These are phyloP conservation scores for Apoda limacodes DNA, from an alignment of 2,888 invertebrate species.

Conservation along the genomic window DNA sequence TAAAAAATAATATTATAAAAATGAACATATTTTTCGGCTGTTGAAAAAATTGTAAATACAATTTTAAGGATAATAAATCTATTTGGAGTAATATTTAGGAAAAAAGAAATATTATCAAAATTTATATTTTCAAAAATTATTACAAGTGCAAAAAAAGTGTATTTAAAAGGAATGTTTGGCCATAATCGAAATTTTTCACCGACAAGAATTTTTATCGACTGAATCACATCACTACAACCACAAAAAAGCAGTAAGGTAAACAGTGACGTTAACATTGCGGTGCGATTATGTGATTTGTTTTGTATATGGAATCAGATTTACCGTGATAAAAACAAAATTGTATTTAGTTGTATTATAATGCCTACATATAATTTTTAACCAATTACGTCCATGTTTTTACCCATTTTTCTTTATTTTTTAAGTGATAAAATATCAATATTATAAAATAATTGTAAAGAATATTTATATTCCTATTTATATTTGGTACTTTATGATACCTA, in stretches of 20 bases:
- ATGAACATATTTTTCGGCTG: slow-evolving; percentile 71
- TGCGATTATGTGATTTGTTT: slow-evolving; percentile 52
- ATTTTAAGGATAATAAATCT: slow-evolving; percentile 69
- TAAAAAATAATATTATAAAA: slow-evolving; percentile 66
- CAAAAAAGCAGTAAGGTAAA: slow-evolving; percentile 60
- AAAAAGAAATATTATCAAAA: slow-evolving; percentile 63
- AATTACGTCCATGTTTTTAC: no score
- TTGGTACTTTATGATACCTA: slow-evolving; percentile 20
- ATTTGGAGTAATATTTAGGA: slow-evolving; percentile 71
- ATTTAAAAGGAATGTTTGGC: slow-evolving; percentile 65
- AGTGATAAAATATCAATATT: slow-evolving; percentile 11
- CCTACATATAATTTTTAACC: no score
- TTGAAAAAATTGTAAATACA: slow-evolving; percentile 71
- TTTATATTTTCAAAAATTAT: slow-evolving; percentile 71
- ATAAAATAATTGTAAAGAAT: slow-evolving; percentile 12
- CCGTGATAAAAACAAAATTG: no score
- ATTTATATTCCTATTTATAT: slow-evolving; percentile 14
- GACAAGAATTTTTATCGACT: slow-evolving; percentile 61
- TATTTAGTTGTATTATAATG: no score
- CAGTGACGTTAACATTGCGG: slow-evolving; percentile 57
- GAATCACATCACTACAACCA: slow-evolving; percentile 50
- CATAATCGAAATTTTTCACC: slow-evolving; percentile 54
- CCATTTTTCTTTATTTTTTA: slow-evolving; percentile 2
- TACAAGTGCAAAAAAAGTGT: slow-evolving; percentile 66
- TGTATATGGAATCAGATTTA: slow-evolving; percentile 48